A percentile compares a stretch with the other conserved stretches of the same genome.
phyloP scores from a whole-genome alignment of 1,140 invertebrate species.

The Neodiprion pinetum region DNA sequence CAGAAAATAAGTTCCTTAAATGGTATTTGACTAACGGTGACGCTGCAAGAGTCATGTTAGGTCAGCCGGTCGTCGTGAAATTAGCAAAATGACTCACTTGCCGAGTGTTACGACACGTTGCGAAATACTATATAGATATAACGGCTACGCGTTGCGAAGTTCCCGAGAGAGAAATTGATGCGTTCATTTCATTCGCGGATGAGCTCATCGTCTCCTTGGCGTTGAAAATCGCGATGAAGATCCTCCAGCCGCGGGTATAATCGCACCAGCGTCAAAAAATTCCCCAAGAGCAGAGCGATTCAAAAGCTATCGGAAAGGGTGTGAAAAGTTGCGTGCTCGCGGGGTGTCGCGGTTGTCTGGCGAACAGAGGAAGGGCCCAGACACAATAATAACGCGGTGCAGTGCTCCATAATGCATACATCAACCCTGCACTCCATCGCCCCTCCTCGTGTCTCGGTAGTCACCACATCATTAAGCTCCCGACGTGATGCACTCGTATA shows the following conservation, averaged over 20 bases:
- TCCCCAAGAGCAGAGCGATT: background rate
- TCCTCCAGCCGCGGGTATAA: background rate
- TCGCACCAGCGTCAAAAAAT: background rate
- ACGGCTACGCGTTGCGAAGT: too few species aligned
- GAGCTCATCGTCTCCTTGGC: background rate
- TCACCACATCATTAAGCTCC: slow-evolving; percentile 24
- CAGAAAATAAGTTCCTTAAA: too few species aligned
- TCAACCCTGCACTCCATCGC: slow-evolving; percentile 6
- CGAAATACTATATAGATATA: too few species aligned
- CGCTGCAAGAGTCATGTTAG: too few species aligned
- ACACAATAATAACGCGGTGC: slow-evolving; percentile 19
- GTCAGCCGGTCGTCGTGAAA: too few species aligned
- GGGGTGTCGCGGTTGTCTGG: background rate
- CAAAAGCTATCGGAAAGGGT: slow-evolving; percentile 14
- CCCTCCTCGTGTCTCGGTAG: background rate
- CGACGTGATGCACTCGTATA: slow-evolving; percentile 9
- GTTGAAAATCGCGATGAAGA: slow-evolving; percentile 10
- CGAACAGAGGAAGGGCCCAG: slow-evolving; percentile 3
- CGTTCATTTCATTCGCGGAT: too few species aligned
- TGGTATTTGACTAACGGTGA: too few species aligned
- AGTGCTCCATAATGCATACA: slow-evolving; percentile 30
- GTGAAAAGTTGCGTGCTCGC: background rate
- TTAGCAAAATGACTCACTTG: too few species aligned
- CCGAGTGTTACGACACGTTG: too few species aligned
- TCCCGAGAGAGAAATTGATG: too few species aligned